phyloP scores from a whole-genome alignment of 1,140 invertebrate genomes.

The Calycopis cecrops region DNA sequence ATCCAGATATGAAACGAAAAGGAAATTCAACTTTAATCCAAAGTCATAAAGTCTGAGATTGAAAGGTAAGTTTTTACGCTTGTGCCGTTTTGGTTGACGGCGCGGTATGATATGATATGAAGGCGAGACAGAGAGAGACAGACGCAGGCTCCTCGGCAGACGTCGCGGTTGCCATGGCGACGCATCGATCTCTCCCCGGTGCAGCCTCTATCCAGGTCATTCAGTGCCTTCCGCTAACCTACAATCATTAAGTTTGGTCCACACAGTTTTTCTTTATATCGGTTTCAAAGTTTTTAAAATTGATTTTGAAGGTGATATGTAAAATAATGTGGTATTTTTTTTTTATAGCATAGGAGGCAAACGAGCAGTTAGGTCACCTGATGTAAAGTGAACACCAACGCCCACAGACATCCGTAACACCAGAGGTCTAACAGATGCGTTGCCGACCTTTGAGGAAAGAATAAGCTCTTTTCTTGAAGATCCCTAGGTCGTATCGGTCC shows the following conservation, averaged over 20 bases:
- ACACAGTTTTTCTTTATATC: background rate
- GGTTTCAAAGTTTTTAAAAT: slow-evolving; percentile 3
- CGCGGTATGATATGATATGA: slow-evolving; percentile 61
- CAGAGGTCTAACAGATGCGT: too few species aligned
- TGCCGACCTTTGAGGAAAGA: too few species aligned
- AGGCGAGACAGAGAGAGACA: slow-evolving; percentile 67
- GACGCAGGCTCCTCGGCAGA: slow-evolving; percentile 72
- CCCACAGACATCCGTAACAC: too few species aligned
- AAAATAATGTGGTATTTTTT: too few species aligned
- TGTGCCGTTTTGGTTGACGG: slow-evolving; percentile 25
- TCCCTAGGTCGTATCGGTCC: too few species aligned
- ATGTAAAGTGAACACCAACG: too few species aligned
- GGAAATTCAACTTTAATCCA: slow-evolving; percentile 13
- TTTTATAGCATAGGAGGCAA: background rate
- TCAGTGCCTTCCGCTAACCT: slow-evolving; percentile 32
- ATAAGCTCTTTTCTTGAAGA: too few species aligned
- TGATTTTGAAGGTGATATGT: too few species aligned
- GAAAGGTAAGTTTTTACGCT: background rate
- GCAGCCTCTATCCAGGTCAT: slow-evolving; percentile 70
- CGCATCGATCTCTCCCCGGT: slow-evolving; percentile 65
- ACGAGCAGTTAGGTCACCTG: too few species aligned
- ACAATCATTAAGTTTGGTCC: slow-evolving; percentile 14
- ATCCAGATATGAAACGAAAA: background rate
- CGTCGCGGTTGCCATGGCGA: slow-evolving; percentile 69
- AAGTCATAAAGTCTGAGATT: slow-evolving; percentile 21